These are phyloP conservation scores for Poeciliopsis infans DNA, from an alignment of 2,797 vertebrate genomes.

Conservation along the genomic window DNA sequence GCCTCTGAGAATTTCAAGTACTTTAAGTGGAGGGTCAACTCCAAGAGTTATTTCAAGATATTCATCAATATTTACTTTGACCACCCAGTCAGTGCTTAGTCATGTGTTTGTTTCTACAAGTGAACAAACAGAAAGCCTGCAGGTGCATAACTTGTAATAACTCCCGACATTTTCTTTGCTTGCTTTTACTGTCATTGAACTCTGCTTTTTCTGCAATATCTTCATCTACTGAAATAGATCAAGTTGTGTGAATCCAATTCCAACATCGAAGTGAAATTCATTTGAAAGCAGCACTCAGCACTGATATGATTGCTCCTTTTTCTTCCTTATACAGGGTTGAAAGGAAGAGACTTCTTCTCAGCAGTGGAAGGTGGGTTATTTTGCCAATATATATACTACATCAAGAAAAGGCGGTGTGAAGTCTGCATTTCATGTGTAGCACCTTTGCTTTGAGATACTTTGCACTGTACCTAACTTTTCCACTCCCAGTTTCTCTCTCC, in stretches of 20 bases:
- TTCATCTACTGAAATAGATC: neutral
- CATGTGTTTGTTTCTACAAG: neutral
- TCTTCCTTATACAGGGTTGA: neutral
- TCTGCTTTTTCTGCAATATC: neutral
- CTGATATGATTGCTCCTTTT: neutral
- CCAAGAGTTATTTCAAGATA: neutral
- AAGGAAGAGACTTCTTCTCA: neutral
- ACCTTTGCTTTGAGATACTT: conserved; percentile 4
- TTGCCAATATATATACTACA: neutral
- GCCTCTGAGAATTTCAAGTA: neutral
- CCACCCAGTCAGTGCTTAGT: neutral
- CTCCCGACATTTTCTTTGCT: conserved; percentile 2
- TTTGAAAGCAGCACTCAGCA: neutral
- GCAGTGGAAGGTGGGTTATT: conserved; percentile 4
- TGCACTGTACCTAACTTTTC: neutral
- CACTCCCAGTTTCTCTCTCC: conserved; percentile 4
- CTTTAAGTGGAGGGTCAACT: neutral
- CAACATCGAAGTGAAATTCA: neutral
- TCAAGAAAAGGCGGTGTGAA: conserved; percentile 7
- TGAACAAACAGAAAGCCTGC: neutral
- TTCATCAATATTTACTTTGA: neutral
- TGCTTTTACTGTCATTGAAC: conserved; percentile 21
- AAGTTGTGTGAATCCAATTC: neutral
- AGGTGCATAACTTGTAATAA: neutral
- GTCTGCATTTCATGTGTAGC: conserved; percentile 8